These are phyloP conservation scores for Sympetrum striolatum DNA, from an alignment of 2,888 invertebrate species.

Conservation along the genomic window DNA sequence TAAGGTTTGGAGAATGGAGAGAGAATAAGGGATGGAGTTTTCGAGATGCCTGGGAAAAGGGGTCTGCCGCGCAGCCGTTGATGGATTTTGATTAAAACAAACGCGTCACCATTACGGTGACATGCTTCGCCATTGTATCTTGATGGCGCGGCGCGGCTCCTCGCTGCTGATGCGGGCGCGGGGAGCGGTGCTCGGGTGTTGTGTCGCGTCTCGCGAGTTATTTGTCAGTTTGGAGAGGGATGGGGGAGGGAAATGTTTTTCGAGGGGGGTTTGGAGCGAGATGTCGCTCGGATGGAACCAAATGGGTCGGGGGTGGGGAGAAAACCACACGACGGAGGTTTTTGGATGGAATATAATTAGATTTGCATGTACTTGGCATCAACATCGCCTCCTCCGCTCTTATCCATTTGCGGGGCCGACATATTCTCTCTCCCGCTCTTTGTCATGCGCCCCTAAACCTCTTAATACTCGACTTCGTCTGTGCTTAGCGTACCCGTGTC, in stretches of 20 bases:
- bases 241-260: neutral
- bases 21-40: neutral
- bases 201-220: slow-evolving; percentile 38
- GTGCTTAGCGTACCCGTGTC: slow-evolving; percentile 24
- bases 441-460: neutral
- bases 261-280: neutral
- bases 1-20: neutral
- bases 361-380: slow-evolving; percentile 44
- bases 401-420: neutral
- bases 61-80: slow-evolving; percentile 30
- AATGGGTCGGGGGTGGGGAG: neutral
- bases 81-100: slow-evolving; percentile 44
- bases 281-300: slow-evolving; percentile 26
- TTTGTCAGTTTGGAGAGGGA: slow-evolving; percentile 14
- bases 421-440: neutral
- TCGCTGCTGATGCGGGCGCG: neutral
- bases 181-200: neutral
- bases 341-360: slow-evolving; percentile 42
- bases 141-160: slow-evolving; percentile 26
- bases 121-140: slow-evolving; percentile 41
- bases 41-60: slow-evolving; percentile 43
- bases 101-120: slow-evolving; percentile 43
- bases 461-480: neutral
- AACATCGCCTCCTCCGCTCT: neutral
- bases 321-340: slow-evolving; percentile 25